Evolutionary conservation across 2,113 vertebrate species (phyloP).

Genomic region (Jacana jacana): DNA sequence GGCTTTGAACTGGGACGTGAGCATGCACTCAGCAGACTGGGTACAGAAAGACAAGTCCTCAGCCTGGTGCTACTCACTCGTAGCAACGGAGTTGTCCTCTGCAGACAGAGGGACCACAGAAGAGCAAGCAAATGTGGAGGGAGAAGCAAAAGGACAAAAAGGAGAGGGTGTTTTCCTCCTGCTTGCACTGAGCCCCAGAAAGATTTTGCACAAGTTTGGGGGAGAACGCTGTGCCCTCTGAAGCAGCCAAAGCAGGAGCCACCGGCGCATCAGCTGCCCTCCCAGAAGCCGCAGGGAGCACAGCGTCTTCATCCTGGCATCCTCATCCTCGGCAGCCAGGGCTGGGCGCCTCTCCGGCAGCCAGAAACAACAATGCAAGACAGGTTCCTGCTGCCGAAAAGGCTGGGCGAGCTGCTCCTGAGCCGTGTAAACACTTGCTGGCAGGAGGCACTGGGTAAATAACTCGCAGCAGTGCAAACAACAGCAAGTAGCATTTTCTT

Average conservation of each 20-base stretch:
- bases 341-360: background rate
- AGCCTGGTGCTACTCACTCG: background rate
- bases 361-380: background rate
- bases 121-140: background rate
- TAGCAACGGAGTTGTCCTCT: background rate
- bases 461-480: background rate
- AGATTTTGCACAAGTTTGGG: background rate
- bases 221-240: background rate
- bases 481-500: background rate
- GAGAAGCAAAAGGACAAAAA: background rate
- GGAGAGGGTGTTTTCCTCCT: background rate
- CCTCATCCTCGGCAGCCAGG: accelerated
- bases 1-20: background rate
- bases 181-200: background rate
- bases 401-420: background rate
- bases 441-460: background rate
- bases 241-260: background rate
- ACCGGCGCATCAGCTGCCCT: no score
- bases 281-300: background rate
- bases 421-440: background rate
- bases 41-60: background rate
- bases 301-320: background rate
- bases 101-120: background rate
- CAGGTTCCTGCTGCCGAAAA: background rate
- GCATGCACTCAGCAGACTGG: accelerated